A percentile compares a stretch with the other conserved stretches of the same genome.
Evolutionary conservation across 2,888 invertebrate genomes (phyloP).

Genomic region (Sclerodermus sp.): DNA sequence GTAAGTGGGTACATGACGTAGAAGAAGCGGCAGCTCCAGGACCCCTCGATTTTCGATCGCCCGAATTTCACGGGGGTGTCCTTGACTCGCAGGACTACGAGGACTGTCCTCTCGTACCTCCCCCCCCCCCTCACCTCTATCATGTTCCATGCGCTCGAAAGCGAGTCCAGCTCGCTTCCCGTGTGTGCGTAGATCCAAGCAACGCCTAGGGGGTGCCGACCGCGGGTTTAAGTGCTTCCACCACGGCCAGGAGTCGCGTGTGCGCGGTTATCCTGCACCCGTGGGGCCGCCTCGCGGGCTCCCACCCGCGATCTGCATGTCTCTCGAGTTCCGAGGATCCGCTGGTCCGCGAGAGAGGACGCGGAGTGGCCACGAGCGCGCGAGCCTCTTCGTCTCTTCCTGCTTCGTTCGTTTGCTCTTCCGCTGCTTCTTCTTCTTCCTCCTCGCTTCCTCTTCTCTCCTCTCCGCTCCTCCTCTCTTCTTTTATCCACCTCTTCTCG

Average conservation of each 20-base stretch:
- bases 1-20: too few species aligned
- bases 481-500: neutral
- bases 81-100: too few species aligned
- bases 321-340: too few species aligned
- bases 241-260: conserved; percentile 3
- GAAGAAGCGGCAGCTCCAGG: too few species aligned
- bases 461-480: neutral
- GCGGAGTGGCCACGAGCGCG: too few species aligned
- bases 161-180: conserved; percentile 55
- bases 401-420: too few species aligned
- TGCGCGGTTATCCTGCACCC: conserved; percentile 25
- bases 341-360: too few species aligned
- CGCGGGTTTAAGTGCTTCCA: conserved; percentile 6
- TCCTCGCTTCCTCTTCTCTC: neutral
- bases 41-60: too few species aligned
- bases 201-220: conserved; percentile 9
- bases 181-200: conserved; percentile 31
- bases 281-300: conserved; percentile 51
- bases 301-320: conserved; percentile 49
- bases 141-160: conserved; percentile 56
- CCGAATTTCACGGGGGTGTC: too few species aligned
- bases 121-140: conserved; percentile 50
- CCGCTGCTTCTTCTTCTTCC: neutral
- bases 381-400: too few species aligned
- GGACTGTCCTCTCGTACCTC: too few species aligned